A percentile compares a stretch with the other conserved stretches of the same genome.
phyloP scores from a whole-genome alignment of 2,113 vertebrate species.

The Gallinago paraguaiae region DNA sequence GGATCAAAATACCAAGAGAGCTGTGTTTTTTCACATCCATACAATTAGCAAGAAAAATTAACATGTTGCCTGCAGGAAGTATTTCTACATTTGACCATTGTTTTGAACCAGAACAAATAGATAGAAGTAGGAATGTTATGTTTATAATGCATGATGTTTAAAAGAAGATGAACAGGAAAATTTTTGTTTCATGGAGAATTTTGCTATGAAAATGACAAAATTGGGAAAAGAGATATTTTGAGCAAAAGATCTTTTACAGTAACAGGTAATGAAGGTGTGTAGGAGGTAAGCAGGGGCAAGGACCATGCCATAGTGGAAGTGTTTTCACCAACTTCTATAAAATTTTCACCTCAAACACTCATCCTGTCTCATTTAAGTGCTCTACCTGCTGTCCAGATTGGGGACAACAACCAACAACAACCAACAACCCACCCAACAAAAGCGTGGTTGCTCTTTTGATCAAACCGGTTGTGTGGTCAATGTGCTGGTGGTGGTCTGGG shows the following conservation, averaged over 20 bases:
- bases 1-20: background rate
- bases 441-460: background rate
- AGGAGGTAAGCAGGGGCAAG: background rate
- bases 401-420: no score
- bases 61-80: background rate
- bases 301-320: background rate
- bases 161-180: background rate
- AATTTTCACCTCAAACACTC: background rate
- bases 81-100: background rate
- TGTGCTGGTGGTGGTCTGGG: background rate
- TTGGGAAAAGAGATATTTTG: background rate
- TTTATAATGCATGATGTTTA: background rate
- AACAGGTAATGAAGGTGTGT: background rate
- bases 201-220: background rate
- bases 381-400: background rate
- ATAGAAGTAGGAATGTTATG: background rate
- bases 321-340: background rate
- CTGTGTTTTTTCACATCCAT: background rate
- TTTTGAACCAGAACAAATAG: background rate
- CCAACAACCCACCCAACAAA: background rate
- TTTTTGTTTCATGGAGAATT: background rate
- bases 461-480: background rate
- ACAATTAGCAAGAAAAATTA: background rate
- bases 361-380: background rate
- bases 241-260: background rate